phyloP scores from a whole-genome alignment of 2,797 vertebrate species.

The Cirrhinus mrigala region DNA sequence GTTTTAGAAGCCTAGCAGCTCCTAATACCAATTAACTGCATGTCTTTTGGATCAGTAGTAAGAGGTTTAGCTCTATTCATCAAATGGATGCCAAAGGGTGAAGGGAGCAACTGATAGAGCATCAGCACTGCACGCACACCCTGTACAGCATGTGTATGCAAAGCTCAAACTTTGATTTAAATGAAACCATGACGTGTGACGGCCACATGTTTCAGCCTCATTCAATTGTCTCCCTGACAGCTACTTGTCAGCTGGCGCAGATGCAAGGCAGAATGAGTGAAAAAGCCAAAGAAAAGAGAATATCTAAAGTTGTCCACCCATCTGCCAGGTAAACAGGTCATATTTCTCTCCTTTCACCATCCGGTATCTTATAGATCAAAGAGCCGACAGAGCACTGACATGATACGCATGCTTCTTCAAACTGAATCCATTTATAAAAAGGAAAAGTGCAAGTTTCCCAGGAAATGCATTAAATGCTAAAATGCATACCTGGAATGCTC shows the following conservation, averaged over 20 bases:
- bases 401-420: conserved; percentile 30
- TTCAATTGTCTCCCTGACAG: conserved; percentile 59
- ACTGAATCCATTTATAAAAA: conserved; percentile 35
- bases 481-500: background rate
- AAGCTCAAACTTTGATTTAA: background rate
- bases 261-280: conserved; percentile 90
- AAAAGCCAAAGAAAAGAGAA: conserved; percentile 87
- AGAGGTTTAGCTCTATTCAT: conserved; percentile 61
- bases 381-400: conserved; percentile 25
- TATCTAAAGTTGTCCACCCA: conserved; percentile 79
- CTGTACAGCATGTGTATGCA: background rate
- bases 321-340: conserved; percentile 79
- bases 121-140: conserved; percentile 19
- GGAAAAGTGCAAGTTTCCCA: background rate
- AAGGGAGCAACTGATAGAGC: conserved; percentile 68
- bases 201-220: background rate
- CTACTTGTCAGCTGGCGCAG: conserved; percentile 84
- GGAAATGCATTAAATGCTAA: background rate
- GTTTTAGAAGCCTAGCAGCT: conserved; percentile 57
- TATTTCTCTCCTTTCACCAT: conserved; percentile 20
- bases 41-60: conserved; percentile 61
- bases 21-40: conserved; percentile 60
- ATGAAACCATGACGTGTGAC: background rate
- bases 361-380: conserved; percentile 36
- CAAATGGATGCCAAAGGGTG: conserved; percentile 55